These are phyloP conservation scores for Andrena flavipes DNA, from an alignment of 2,888 invertebrate species.

Conservation along the genomic window DNA sequence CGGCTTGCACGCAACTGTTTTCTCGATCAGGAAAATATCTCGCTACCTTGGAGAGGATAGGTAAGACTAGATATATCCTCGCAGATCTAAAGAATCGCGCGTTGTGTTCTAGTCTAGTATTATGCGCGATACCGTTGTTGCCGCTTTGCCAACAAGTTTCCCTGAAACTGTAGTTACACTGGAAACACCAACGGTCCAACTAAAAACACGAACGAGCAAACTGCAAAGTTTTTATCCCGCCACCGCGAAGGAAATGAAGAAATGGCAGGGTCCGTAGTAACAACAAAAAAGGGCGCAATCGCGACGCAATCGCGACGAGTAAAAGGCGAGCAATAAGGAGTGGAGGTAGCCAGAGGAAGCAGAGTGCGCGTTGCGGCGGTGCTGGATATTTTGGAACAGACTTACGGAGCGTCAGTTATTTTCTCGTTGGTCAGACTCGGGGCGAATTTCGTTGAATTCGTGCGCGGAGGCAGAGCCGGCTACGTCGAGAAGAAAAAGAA, in stretches of 20 bases:
- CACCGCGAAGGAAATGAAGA: slow-evolving; percentile 39
- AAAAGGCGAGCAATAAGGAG: slow-evolving; percentile 25
- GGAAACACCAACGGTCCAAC: slow-evolving; percentile 9
- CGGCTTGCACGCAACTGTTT: no score
- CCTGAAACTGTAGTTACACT: not conserved
- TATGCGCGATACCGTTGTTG: slow-evolving; percentile 4
- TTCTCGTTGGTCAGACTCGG: slow-evolving; percentile 72
- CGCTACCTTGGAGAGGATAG: no score
- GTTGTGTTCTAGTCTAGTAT: not conserved
- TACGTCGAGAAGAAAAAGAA: slow-evolving; percentile 35
- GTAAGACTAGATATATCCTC: no score
- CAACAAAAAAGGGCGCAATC: slow-evolving; percentile 58
- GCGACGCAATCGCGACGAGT: slow-evolving; percentile 54
- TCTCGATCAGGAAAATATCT: no score
- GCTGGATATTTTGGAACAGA: slow-evolving; percentile 68
- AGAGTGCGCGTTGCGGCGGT: slow-evolving; percentile 10
- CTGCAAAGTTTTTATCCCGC: slow-evolving; percentile 45
- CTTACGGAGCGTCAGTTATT: slow-evolving; percentile 74
- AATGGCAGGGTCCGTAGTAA: slow-evolving; percentile 29
- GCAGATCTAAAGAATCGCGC: not conserved
- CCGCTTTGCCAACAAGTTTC: slow-evolving; percentile 14
- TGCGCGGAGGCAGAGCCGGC: slow-evolving; percentile 49
- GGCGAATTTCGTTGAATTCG: slow-evolving; percentile 69
- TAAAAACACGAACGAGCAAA: slow-evolving; percentile 41
- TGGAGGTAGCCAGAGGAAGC: not conserved